Evolutionary conservation across 2,797 vertebrate genomes (phyloP).

Genomic region (Chrosomus eos): DNA sequence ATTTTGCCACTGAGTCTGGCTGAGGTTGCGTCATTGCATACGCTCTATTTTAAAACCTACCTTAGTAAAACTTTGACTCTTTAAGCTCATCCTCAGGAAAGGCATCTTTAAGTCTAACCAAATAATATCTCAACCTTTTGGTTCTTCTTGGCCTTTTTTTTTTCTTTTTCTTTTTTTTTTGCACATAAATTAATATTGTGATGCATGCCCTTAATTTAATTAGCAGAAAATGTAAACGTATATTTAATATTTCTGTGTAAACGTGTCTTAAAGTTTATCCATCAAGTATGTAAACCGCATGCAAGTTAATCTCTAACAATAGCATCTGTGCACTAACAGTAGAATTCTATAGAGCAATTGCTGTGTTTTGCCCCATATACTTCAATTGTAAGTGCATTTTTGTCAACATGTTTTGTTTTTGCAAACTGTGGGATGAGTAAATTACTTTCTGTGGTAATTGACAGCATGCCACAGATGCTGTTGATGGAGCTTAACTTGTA

Average conservation of each 20-base stretch:
- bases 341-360: neutral
- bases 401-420: constrained; percentile 5
- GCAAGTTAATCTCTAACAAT: neutral
- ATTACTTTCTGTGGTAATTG: constrained; percentile 5
- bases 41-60: neutral
- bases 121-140: neutral
- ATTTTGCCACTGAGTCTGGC: too few species aligned
- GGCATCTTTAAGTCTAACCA: neutral
- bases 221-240: neutral
- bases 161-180: neutral
- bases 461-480: neutral
- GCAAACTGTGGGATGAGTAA: constrained; percentile 6
- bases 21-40: too few species aligned
- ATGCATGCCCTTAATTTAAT: neutral
- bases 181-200: neutral
- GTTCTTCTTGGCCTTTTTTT: neutral
- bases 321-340: neutral
- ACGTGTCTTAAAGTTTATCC: neutral
- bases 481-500: constrained; percentile 3
- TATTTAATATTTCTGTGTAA: neutral
- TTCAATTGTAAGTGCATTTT: neutral
- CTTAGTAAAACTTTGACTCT: neutral
- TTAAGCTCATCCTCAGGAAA: neutral
- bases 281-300: neutral
- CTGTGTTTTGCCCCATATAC: neutral